phyloP scores from a whole-genome alignment of 2,797 vertebrate genomes.

The Manis pentadactyla region DNA sequence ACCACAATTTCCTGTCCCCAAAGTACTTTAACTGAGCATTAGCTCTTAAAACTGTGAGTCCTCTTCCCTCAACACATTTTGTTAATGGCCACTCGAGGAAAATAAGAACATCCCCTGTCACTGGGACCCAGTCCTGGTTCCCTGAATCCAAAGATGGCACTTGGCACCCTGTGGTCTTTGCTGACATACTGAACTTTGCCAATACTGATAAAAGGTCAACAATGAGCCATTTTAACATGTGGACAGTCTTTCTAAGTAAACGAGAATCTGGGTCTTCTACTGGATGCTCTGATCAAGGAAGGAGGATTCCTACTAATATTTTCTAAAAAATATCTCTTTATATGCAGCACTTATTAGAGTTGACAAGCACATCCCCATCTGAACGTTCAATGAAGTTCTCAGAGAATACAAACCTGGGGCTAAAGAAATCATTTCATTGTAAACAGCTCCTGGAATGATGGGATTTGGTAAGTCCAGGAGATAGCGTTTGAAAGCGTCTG shows the following conservation, averaged over 20 bases:
- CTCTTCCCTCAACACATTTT: conserved; percentile 30
- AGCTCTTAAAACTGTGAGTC: not conserved
- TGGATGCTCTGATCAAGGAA: not conserved
- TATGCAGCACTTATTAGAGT: not conserved
- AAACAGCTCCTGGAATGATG: conserved; percentile 92
- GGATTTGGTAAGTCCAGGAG: conserved; percentile 96
- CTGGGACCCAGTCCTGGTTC: conserved; percentile 14
- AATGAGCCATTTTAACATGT: conserved; percentile 82
- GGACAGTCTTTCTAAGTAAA: conserved; percentile 50
- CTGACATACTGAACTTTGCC: conserved; percentile 76
- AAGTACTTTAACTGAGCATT: conserved; percentile 49
- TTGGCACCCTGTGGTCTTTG: conserved; percentile 79
- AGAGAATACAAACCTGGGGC: conserved; percentile 91
- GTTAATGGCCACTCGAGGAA: conserved; percentile 75
- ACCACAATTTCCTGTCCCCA: conserved; percentile 87
- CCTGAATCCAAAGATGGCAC: conserved; percentile 33
- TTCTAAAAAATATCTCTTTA: not conserved
- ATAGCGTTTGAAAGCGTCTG: conserved; percentile 94
- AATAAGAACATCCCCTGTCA: not conserved
- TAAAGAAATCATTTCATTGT: conserved; percentile 93
- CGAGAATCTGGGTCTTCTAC: not conserved
- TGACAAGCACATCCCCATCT: not conserved
- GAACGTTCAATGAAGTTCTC: not conserved
- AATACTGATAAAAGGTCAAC: conserved; percentile 85
- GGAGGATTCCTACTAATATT: not conserved